Evolutionary conservation across 2,888 invertebrate genomes (phyloP).

Genomic region (Dryomyza anilis): DNA sequence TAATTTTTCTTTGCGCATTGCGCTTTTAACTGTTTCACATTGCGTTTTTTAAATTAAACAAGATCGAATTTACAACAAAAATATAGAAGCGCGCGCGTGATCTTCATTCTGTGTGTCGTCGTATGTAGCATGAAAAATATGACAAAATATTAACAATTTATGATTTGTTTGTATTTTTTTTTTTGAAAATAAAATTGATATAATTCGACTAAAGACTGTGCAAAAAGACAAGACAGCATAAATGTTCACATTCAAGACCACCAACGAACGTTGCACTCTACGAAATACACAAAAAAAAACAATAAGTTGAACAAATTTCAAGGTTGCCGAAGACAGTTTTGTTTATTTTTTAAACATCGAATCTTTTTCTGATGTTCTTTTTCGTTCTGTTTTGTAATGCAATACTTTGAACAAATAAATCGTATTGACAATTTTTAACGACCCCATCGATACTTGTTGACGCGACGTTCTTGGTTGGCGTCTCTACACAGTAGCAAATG

Average conservation of each 20-base stretch:
- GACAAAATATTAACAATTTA: constrained; percentile 5
- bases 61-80: constrained; percentile 8
- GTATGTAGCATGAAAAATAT: neutral
- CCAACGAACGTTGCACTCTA: neutral
- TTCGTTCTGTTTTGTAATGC: neutral
- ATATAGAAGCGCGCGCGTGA: neutral
- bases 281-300: too few species aligned
- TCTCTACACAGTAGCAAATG: neutral
- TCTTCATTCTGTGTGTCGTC: neutral
- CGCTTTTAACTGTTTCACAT: too few species aligned
- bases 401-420: constrained; percentile 4
- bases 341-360: constrained; percentile 10
- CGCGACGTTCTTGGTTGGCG: too few species aligned
- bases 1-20: constrained; percentile 9
- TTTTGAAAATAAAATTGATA: constrained; percentile 3
- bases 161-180: neutral
- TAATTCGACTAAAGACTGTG: neutral
- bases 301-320: too few species aligned
- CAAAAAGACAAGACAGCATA: too few species aligned
- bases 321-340: neutral
- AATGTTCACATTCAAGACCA: constrained; percentile 4
- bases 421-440: neutral
- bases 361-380: neutral
- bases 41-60: neutral
- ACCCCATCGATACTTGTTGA: too few species aligned